Evolutionary conservation across 1,140 invertebrate genomes (phyloP).

Genomic region (Yoshiicerus persimilis): DNA sequence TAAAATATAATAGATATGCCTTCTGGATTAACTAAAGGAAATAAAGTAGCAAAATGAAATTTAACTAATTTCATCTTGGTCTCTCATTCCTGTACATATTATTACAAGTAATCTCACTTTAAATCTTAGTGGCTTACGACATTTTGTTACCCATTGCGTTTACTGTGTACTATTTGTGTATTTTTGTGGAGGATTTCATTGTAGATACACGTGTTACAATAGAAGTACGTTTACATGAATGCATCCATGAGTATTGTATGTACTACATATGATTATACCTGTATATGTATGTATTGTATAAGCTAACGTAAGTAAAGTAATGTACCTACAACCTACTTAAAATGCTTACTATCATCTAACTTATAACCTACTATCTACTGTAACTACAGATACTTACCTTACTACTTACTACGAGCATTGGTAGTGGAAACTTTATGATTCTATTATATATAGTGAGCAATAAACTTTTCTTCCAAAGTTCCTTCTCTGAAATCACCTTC

Average conservation of each 20-base stretch:
- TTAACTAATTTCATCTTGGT: not conserved
- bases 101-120: too few species aligned
- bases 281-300: not conserved
- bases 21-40: not conserved
- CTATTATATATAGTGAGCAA: constrained; percentile 17
- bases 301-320: not conserved
- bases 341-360: not conserved
- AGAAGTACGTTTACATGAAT: not conserved
- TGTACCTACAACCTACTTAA: not conserved
- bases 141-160: too few species aligned
- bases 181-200: not conserved
- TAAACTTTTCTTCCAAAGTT: constrained; percentile 15
- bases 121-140: too few species aligned
- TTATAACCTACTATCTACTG: not conserved
- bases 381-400: constrained; percentile 15
- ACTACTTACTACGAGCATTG: constrained; percentile 4
- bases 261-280: not conserved
- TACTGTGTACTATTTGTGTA: not conserved
- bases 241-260: not conserved
- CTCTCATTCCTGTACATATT: too few species aligned
- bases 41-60: not conserved
- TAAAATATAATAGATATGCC: not conserved
- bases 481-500: constrained; percentile 9
- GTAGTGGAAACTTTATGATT: constrained; percentile 20
- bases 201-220: not conserved